Percentiles rank a stretch among this genome's conserved stretches.
phyloP scores from a whole-genome alignment of 2,113 vertebrate species.

The Baryphthengus martii region DNA sequence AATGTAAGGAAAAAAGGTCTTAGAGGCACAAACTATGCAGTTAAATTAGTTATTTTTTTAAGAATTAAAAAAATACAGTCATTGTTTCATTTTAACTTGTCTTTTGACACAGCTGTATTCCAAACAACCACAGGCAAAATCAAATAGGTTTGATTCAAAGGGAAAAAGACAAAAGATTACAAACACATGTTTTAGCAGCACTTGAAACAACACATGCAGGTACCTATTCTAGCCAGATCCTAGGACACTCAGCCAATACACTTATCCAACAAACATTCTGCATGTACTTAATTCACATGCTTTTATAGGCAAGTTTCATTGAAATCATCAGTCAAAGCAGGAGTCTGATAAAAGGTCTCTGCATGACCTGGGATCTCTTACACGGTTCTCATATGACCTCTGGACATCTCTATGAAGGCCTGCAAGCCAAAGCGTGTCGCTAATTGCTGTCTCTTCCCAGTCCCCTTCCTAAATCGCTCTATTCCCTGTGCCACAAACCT shows the following conservation, averaged over 20 bases:
- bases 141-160: neutral
- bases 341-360: neutral
- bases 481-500: neutral
- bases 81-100: neutral
- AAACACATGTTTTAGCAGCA: neutral
- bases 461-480: neutral
- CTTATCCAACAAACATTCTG: neutral
- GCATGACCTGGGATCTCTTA: neutral
- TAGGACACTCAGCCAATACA: neutral
- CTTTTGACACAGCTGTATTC: neutral
- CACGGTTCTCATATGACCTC: neutral
- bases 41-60: neutral
- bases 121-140: neutral
- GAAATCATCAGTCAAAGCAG: neutral
- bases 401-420: neutral
- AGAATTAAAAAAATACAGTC: neutral
- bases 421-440: neutral
- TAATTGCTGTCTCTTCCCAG: neutral
- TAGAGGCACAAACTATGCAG: neutral
- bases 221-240: neutral
- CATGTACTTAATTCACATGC: neutral
- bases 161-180: neutral
- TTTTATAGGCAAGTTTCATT: neutral
- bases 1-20: neutral
- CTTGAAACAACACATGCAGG: neutral